These are phyloP conservation scores for Fragum sueziense DNA, from an alignment of 2,888 invertebrate species.

Conservation along the genomic window DNA sequence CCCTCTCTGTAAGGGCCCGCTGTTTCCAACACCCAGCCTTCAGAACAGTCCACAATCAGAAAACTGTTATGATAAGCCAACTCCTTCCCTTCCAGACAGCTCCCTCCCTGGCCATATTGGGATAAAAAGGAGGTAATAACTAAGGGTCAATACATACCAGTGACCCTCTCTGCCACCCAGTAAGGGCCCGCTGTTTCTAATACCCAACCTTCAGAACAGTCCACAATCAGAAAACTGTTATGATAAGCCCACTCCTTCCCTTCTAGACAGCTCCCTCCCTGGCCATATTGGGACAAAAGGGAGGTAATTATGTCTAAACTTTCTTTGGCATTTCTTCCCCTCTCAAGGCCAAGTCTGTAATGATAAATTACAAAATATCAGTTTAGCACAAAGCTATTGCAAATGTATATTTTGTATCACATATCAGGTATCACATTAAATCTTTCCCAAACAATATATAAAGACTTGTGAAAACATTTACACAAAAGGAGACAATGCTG, in stretches of 20 bases:
- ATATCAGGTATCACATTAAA: too few species aligned
- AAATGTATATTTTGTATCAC: too few species aligned
- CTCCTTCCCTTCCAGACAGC: conserved; percentile 85
- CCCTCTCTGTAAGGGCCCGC: conserved; percentile 90
- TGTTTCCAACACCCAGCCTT: conserved; percentile 91
- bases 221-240: conserved; percentile 90
- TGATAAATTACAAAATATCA: too few species aligned
- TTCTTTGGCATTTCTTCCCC: conserved; percentile 86
- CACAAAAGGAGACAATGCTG: too few species aligned
- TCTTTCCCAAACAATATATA: too few species aligned
- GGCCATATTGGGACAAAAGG: conserved; percentile 87
- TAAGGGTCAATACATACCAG: conserved; percentile 83
- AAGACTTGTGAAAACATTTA: too few species aligned
- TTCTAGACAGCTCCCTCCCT: conserved; percentile 88
- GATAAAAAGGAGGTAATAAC: conserved; percentile 87
- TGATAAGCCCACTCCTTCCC: conserved; percentile 86
- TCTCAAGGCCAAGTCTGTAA: conserved; percentile 87
- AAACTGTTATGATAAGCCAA: conserved; percentile 89
- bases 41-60: conserved; percentile 88
- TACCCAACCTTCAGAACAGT: conserved; percentile 88
- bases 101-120: conserved; percentile 88
- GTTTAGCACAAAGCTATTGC: too few species aligned
- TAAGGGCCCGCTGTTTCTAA: conserved; percentile 89
- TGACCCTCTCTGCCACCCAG: conserved; percentile 90
- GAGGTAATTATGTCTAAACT: conserved; percentile 87